Conservation (phyloP, 2,113 vertebrate species). For the Podarcis cretensis region DNA sequence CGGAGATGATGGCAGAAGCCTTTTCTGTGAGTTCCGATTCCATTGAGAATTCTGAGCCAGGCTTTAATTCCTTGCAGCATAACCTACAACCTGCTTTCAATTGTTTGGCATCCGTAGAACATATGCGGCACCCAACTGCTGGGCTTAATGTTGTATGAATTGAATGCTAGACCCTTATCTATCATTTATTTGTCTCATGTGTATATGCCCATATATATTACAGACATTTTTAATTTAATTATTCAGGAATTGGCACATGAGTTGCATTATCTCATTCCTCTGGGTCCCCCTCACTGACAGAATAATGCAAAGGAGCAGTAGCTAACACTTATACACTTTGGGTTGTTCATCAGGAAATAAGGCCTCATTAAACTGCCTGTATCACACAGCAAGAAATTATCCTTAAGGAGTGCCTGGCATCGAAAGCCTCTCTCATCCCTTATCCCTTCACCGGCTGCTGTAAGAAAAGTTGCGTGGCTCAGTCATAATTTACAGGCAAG, state of each 20-base stretch:
- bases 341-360: slow-evolving; percentile 46
- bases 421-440: slow-evolving; percentile 24
- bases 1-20: slow-evolving; percentile 26
- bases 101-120: slow-evolving; percentile 57
- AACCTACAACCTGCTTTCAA: slow-evolving; percentile 62
- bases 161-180: slow-evolving; percentile 73
- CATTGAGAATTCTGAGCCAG: slow-evolving; percentile 39
- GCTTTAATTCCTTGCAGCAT: slow-evolving; percentile 43
- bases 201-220: slow-evolving; percentile 67
- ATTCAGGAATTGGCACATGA: slow-evolving; percentile 76
- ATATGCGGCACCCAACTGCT: slow-evolving; percentile 56
- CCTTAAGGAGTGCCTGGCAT: slow-evolving; percentile 41
- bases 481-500: slow-evolving; percentile 55
- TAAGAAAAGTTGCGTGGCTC: slow-evolving; percentile 50
- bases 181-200: slow-evolving; percentile 77
- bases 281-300: slow-evolving; percentile 61
- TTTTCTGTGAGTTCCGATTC: slow-evolving; percentile 1
- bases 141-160: slow-evolving; percentile 68
- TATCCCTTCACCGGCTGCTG: slow-evolving; percentile 41
- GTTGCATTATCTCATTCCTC: slow-evolving; percentile 76
- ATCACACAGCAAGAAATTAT: slow-evolving; percentile 43
- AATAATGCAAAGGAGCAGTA: slow-evolving; percentile 59
- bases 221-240: slow-evolving; percentile 79
- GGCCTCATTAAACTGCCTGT: slow-evolving; percentile 38
- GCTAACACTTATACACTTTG: slow-evolving; percentile 53